Evolutionary conservation across 1,140 invertebrate species (phyloP).

Genomic region (Adelges cooleyi): DNA sequence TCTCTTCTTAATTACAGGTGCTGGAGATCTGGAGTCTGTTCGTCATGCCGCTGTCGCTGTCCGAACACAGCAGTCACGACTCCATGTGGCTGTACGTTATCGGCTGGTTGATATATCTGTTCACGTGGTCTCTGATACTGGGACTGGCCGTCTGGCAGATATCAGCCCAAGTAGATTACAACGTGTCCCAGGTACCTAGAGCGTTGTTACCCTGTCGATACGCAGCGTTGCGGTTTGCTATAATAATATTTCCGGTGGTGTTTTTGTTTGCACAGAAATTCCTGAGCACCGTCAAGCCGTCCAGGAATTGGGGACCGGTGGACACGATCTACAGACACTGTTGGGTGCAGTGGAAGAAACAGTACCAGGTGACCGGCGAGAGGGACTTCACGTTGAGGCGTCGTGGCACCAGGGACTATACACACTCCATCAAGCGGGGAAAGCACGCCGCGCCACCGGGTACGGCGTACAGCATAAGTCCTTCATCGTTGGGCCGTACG

Average conservation of each 20-base stretch:
- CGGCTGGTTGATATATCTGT: constrained; percentile 40
- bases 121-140: constrained; percentile 39
- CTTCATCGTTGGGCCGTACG: constrained; percentile 4
- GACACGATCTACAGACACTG: constrained; percentile 50
- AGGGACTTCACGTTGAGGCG: constrained; percentile 47
- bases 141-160: constrained; percentile 39
- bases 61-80: constrained; percentile 33
- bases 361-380: constrained; percentile 39
- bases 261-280: constrained; percentile 45
- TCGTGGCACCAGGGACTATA: constrained; percentile 48
- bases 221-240: background rate
- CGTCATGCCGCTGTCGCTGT: constrained; percentile 34
- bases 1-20: constrained; percentile 31
- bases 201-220: background rate
- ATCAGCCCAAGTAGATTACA: constrained; percentile 39
- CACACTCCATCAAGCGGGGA: constrained; percentile 43
- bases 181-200: constrained; percentile 37
- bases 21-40: constrained; percentile 39
- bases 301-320: constrained; percentile 49
- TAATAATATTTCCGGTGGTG: background rate
- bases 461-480: constrained; percentile 26
- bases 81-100: constrained; percentile 39
- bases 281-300: constrained; percentile 44
- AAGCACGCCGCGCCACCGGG: constrained; percentile 29
- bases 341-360: constrained; percentile 43